Evolutionary conservation across 2,888 invertebrate genomes (phyloP).

Genomic region (Lycaena phlaeas): DNA sequence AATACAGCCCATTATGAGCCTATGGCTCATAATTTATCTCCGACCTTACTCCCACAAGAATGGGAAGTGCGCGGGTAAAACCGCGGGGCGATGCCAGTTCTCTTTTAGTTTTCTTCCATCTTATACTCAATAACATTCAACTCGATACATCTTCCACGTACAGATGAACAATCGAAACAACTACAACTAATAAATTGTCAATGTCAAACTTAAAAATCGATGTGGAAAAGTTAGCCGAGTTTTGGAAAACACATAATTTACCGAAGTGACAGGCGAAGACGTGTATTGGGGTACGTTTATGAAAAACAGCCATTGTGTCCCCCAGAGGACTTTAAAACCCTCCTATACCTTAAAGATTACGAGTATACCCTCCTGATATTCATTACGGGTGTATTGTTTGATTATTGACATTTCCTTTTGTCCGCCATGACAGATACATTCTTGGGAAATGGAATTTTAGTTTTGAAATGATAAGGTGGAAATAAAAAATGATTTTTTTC

Average conservation of each 20-base stretch:
- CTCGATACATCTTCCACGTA: slow-evolving; percentile 3
- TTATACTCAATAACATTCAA: slow-evolving; percentile 1
- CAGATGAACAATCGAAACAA: slow-evolving; percentile 15
- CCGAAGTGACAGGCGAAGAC: slow-evolving; percentile 24
- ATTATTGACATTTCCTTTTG: slow-evolving; percentile 30
- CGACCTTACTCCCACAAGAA: too few relatives aligned
- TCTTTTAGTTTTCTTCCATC: too few relatives aligned
- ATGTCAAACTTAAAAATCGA: slow-evolving; percentile 26
- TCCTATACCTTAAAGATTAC: slow-evolving; percentile 32
- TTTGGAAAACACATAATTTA: slow-evolving; percentile 34
- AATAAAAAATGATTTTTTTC: too few relatives aligned
- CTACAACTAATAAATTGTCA: slow-evolving; percentile 26
- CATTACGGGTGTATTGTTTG: slow-evolving; percentile 32
- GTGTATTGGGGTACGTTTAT: slow-evolving; percentile 29
- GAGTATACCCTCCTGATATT: slow-evolving; percentile 36
- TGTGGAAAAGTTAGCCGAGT: slow-evolving; percentile 23
- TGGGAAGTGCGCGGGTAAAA: too few relatives aligned
- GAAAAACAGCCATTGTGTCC: slow-evolving; percentile 37
- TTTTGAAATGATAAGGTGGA: slow-evolving; percentile 1
- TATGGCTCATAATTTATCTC: too few relatives aligned
- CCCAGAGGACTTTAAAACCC: slow-evolving; percentile 36
- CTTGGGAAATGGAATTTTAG: slow-evolving; percentile 13
- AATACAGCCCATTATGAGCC: too few relatives aligned
- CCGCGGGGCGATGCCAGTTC: too few relatives aligned
- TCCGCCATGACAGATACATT: slow-evolving; percentile 21